These are phyloP conservation scores for Orchestes rusci DNA, from an alignment of 2,888 invertebrate species.

Conservation along the genomic window DNA sequence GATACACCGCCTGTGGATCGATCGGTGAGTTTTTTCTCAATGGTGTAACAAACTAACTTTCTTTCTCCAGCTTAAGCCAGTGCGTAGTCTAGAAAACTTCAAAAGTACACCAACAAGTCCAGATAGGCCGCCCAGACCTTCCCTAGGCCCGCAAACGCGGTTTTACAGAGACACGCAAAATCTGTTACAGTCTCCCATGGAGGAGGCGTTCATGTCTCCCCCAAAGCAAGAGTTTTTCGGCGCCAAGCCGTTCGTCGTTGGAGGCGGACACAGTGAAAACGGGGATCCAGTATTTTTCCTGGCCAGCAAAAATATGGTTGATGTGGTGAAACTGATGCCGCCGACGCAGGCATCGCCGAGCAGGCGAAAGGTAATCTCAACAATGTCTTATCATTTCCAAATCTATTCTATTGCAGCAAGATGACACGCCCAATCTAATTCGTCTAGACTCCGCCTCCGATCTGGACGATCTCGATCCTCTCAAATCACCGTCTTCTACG, in stretches of 20 bases:
- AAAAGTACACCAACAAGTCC: slow-evolving; percentile 38
- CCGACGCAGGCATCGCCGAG: slow-evolving; percentile 38
- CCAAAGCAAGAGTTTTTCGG: slow-evolving; percentile 42
- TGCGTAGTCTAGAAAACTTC: slow-evolving; percentile 55
- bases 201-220: slow-evolving; percentile 41
- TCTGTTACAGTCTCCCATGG: slow-evolving; percentile 41
- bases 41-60: slow-evolving; percentile 1
- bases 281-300: slow-evolving; percentile 45
- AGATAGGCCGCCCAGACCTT: slow-evolving; percentile 33
- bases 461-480: slow-evolving; percentile 61
- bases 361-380: slow-evolving; percentile 39
- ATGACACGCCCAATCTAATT: slow-evolving; percentile 54
- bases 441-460: slow-evolving; percentile 59
- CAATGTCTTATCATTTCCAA: neutral
- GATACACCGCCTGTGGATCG: slow-evolving; percentile 55
- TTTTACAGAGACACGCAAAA: slow-evolving; percentile 38
- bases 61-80: slow-evolving; percentile 52
- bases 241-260: slow-evolving; percentile 41
- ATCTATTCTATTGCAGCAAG: slow-evolving; percentile 35
- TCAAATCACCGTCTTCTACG: slow-evolving; percentile 43
- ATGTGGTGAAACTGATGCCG: slow-evolving; percentile 45
- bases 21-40: slow-evolving; percentile 62
- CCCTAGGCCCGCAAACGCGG: slow-evolving; percentile 32
- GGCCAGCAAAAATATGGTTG: slow-evolving; percentile 43
- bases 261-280: slow-evolving; percentile 43